Percentiles rank a stretch among this genome's conserved stretches.
Evolutionary conservation across 2,113 vertebrate species (phyloP).

Genomic region (Gasterosteus aculeatus): DNA sequence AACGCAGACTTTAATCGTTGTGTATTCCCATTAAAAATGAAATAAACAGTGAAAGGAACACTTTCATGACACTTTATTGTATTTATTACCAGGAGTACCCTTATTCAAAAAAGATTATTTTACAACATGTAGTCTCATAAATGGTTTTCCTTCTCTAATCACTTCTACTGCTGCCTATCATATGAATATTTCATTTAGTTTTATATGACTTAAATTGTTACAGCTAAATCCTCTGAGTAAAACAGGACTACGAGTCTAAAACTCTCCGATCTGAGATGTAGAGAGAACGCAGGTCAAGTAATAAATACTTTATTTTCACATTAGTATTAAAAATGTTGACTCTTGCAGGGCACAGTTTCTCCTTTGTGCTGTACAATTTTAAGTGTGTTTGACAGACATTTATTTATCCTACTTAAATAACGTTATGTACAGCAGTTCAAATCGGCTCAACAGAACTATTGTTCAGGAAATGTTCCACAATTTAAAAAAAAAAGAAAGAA

Average conservation of each 20-base stretch:
- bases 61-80: neutral
- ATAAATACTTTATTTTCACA: slow-evolving; percentile 80
- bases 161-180: neutral
- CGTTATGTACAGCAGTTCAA: slow-evolving; percentile 69
- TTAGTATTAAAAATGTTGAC: slow-evolving; percentile 71
- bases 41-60: neutral
- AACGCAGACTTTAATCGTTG: neutral
- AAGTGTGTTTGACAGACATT: slow-evolving; percentile 1
- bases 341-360: slow-evolving; percentile 27
- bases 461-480: slow-evolving; percentile 24
- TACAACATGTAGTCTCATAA: neutral
- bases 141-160: neutral
- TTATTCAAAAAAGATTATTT: neutral
- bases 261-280: neutral
- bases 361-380: slow-evolving; percentile 30
- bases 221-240: neutral
- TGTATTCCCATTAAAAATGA: neutral
- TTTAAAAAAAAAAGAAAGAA: neutral
- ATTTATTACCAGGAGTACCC: neutral
- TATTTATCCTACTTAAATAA: slow-evolving; percentile 47
- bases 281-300: slow-evolving; percentile 32
- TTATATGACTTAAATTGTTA: neutral
- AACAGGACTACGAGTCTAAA: neutral
- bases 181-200: neutral
- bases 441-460: slow-evolving; percentile 12